Conservation (phyloP, 2,797 vertebrate genomes). For the Choloepus didactylus region DNA sequence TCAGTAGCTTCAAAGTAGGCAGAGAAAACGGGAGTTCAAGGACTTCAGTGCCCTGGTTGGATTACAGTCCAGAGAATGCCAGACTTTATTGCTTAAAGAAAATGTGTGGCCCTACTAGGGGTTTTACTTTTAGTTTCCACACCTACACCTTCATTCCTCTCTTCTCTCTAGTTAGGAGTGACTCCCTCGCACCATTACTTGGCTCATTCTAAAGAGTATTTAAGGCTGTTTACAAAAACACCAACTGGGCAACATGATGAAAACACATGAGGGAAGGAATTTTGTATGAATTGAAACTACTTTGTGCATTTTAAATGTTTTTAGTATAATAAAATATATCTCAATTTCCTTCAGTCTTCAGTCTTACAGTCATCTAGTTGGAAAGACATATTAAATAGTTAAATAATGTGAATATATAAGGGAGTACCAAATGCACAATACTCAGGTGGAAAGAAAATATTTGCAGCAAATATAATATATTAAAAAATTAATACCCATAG, state of each 20-base stretch:
- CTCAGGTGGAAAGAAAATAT: background rate
- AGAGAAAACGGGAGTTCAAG: background rate
- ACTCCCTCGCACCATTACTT: background rate
- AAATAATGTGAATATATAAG: background rate
- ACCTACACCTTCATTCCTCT: background rate
- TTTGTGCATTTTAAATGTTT: no score
- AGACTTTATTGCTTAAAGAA: background rate
- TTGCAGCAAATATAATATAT: background rate
- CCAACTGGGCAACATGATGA: background rate
- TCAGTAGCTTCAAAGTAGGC: background rate
- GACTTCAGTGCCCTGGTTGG: background rate
- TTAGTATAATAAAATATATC: no score
- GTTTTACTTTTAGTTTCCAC: background rate
- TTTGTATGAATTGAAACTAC: background rate
- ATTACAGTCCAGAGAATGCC: background rate
- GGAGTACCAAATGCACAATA: background rate
- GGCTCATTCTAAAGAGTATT: slow-evolving; percentile 19
- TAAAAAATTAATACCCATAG: background rate
- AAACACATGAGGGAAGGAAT: slow-evolving; percentile 10
- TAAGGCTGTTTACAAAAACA: background rate
- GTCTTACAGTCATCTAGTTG: background rate
- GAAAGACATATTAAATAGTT: background rate
- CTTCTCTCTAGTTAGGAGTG: slow-evolving; percentile 21
- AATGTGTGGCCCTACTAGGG: background rate
- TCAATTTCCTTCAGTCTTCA: slow-evolving; percentile 7